Evolutionary conservation across 2,113 vertebrate genomes (phyloP), one percentile per base, ranked within the genome.

Genomic region (Thunnus maccoyii): DNA sequence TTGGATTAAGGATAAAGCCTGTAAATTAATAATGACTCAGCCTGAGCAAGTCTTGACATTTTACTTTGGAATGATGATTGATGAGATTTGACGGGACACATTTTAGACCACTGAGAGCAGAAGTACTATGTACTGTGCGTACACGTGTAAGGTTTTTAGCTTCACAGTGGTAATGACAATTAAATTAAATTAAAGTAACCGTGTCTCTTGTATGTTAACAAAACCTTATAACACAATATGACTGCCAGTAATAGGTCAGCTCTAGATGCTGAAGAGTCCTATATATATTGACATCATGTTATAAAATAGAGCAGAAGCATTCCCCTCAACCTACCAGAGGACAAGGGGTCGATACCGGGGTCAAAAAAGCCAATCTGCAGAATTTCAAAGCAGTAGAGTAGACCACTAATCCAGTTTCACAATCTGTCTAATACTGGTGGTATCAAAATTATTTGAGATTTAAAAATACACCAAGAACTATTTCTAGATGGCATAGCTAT

Each of bases 391-490:
- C 0, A 0, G n/a, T 12, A 16, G 22, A 76, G 46, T 5, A 60
- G 63, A 44, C 72, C 18, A 27, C 48, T 7, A 12, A 36, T 74
- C 16, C 11, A 16, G 10, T 13, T 27, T 62, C 9, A 46, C 6
- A 41, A 27, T 58, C 20, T 4, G 6, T 41, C 36, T 6, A 41
- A 41, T 41, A 41, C 36, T 41, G 36, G 8, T 9, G 6, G 52
- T 41, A 66, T 65, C 13, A 48, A 57, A 52, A 63, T 30, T 50
- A 1, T 41, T 67, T 60, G 3, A 25, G 36, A 27, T 84, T 20
- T 70, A 70, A 85, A 86, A 88, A 87, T 64, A 74, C 15, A 82
- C 36, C 22, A 15, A 22, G n/a, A 41, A 32, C 55, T 83, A 80
- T 77, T 76, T 86, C 56, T 57, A 54, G 73, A 83, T 17, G 17